Evolutionary conservation across 1,140 invertebrate species (phyloP).

Genomic region (Aphidius ervi): DNA sequence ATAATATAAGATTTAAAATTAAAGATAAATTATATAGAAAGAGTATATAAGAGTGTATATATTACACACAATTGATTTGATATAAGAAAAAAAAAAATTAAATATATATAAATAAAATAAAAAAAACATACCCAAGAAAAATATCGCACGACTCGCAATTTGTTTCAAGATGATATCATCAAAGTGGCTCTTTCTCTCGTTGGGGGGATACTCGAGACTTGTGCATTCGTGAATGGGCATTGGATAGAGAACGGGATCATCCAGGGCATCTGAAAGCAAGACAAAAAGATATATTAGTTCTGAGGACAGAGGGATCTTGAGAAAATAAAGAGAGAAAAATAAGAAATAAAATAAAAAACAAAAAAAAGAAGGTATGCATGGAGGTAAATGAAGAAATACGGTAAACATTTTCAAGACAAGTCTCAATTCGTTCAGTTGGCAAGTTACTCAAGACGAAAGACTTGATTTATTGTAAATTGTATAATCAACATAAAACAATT

Average conservation of each 20-base stretch:
- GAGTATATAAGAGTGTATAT: not conserved
- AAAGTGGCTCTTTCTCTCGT: constrained; percentile 14
- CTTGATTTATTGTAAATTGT: no score
- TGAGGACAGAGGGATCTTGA: no score
- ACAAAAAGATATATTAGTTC: no score
- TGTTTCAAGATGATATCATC: constrained; percentile 15
- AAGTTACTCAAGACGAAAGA: constrained; percentile 15
- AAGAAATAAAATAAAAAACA: no score
- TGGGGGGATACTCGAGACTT: constrained; percentile 11
- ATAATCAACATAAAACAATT: no score
- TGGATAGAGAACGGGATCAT: constrained; percentile 11
- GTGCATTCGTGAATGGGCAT: constrained; percentile 19
- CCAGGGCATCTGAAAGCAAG: constrained; percentile 5
- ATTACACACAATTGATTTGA: no score
- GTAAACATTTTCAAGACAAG: constrained; percentile 8
- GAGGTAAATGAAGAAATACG: not conserved
- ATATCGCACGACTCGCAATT: constrained; percentile 13
- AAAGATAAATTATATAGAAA: not conserved
- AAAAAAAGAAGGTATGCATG: not conserved
- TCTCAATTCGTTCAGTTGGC: constrained; percentile 30
- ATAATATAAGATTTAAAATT: not conserved
- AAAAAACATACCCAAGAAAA: not conserved
- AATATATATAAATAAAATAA: not conserved
- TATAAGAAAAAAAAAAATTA: no score
- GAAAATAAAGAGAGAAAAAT: no score